Conservation (phyloP, 2,888 invertebrate species). For the Campoletis raptor region DNA sequence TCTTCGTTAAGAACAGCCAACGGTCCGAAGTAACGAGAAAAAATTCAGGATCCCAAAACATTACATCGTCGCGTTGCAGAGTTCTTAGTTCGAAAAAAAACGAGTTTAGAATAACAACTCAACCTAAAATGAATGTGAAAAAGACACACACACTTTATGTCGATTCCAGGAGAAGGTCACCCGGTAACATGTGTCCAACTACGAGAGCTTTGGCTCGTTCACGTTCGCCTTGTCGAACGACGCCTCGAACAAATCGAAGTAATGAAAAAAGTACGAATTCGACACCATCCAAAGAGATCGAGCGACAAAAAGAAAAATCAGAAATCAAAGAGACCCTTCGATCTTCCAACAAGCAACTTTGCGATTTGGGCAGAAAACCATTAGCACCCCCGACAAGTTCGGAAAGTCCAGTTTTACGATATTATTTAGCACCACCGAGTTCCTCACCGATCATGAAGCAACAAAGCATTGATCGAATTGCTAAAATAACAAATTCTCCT, state of each 20-base stretch:
- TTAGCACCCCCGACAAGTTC: neutral
- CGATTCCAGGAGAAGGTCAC: neutral
- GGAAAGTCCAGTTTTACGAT: neutral
- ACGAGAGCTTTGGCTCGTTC: slow-evolving; percentile 11
- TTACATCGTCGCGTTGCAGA: neutral
- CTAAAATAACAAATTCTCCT: neutral
- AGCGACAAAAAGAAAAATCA: neutral
- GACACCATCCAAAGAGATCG: neutral
- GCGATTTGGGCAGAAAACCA: neutral
- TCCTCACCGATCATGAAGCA: neutral
- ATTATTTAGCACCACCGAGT: neutral
- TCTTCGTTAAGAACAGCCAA: neutral
- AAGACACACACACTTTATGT: neutral
- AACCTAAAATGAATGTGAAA: neutral
- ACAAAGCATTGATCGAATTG: slow-evolving; percentile 1
- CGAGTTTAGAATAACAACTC: neutral
- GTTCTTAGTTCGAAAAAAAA: neutral
- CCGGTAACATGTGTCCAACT: slow-evolving; percentile 3
- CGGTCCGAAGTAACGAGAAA: neutral
- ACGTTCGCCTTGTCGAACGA: slow-evolving; percentile 22
- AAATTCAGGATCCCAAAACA: neutral
- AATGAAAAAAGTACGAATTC: neutral
- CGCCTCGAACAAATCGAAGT: neutral
- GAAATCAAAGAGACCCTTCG: neutral
- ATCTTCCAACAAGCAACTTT: neutral